Base-by-base conservation (phyloP, 2,888 invertebrate genomes). In the Cataglyphis cursor region DNA sequence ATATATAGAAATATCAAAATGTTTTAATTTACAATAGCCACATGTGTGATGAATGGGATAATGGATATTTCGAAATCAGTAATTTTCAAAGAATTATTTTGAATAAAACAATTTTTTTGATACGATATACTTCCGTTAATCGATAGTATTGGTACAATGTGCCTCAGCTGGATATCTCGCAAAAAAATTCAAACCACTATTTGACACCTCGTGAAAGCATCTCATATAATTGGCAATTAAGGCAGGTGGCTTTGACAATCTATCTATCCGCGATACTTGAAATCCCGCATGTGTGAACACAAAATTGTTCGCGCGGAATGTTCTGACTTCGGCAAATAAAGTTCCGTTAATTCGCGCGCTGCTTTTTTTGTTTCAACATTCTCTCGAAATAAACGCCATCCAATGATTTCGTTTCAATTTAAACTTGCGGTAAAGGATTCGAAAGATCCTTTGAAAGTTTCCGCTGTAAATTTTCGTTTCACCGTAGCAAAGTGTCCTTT, bases 211-310 rank as follows among this genome's bases (percentile, higher is more conserved):
- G 83, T 76, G 80, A 85, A 85, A 85, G 74, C 81, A 64, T 41
- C 72, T 82, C 81, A 73, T 87, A 81, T 90, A 89, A 89, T 90
- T 88, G 89, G 84, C 90, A 89, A 88, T 89, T 90, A 90, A 87
- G 87, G 85, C 89, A 88, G 85, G 51, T 90, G 87, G 87, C 88
- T 85, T 84, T 88, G 88, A 88, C 90, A 90, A 82, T 51, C 81
- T 83, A 80, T 59, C 59, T 38, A 80, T n/a, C 59, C 21, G 76
- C 72, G 82, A 82, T 74, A 66, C 83, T 78, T 84, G 84, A 90
- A 88, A 86, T 87, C 75, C 48, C 86, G 82, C 81, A 81, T 54
- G 59, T 76, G 83, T 64, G 89, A 86, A 85, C 76, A 72, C 72
- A 54, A 86, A 86, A 87, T 82, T 85, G 81, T 86, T 73, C 82